Evolutionary conservation across 2,888 invertebrate species (phyloP), one percentile per base, ranked within the genome.

Genomic region (Apamea anceps): DNA sequence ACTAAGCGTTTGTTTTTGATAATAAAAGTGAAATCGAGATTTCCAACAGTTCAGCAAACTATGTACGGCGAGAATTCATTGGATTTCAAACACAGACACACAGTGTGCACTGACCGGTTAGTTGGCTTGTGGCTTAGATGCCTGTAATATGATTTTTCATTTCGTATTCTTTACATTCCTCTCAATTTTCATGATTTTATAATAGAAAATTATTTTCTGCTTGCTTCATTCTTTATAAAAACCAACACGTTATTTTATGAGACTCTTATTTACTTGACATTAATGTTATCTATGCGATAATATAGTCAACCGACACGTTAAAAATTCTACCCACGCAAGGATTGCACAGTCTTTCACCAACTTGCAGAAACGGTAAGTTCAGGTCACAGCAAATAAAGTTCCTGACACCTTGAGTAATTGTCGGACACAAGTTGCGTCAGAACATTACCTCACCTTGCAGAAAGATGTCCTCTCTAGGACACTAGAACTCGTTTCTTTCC

Each of bases 391-490:
- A 48, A 28, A 67, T 73, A 79, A 86, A 86, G 81, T 79, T 78
- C 70, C 68, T 75, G 86, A 73, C 79, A 84, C 37, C 37, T 25
- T 78, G 81, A 86, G 79, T 86, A 77, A 86, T 77, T 54, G 81
- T 77, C 37, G 70, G 76, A 63, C 68, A 72, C 63, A 71, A 86
- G 77, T 85, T 67, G 67, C 65, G 68, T 74, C 62, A 60, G 75
- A 84, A 76, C 67, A 85, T 80, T 78, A 81, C 83, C 76, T 72
- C 72, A 84, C 68, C 62, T 81, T 62, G 62, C 68, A 79, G 75
- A 77, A 80, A 86, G 76, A 85, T 81, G 81, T 87, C 76, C 74
- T 68, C 81, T 81, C 79, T 63, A 85, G 85, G 60, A 77, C 85
- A 76, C 84, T 85, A 79, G 74, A 85, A 81, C 78, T 84, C 54